A percentile compares a stretch with the other conserved stretches of the same genome.
Evolutionary conservation across 1,140 invertebrate genomes (phyloP).

Genomic region (Hetaerina americana): DNA sequence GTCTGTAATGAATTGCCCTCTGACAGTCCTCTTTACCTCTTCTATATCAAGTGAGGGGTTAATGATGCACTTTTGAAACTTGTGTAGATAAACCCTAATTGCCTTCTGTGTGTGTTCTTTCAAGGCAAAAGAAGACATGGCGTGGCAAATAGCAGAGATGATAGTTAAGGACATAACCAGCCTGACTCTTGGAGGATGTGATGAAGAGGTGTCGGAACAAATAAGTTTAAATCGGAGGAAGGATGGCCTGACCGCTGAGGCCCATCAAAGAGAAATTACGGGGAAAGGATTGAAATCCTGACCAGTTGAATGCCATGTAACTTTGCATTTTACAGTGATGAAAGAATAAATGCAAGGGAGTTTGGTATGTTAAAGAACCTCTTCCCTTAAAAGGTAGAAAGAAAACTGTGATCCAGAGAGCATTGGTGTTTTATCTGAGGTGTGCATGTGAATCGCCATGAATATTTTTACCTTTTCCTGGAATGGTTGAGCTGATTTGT

Average conservation of each 20-base stretch:
- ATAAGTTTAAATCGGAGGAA: not conserved
- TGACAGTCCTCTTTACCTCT: not conserved
- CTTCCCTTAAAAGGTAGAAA: too few species aligned
- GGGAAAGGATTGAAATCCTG: not conserved
- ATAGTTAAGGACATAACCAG: conserved; percentile 84
- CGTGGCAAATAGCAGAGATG: conserved; percentile 89
- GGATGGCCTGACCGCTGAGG: not conserved
- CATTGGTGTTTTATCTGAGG: too few species aligned
- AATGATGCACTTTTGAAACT: not conserved
- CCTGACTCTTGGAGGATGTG: conserved; percentile 47
- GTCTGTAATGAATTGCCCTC: too few species aligned
- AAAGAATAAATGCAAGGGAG: too few species aligned
- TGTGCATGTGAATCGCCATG: too few species aligned
- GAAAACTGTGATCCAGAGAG: too few species aligned
- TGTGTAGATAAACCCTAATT: not conserved
- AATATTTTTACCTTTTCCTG: too few species aligned
- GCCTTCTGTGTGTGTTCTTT: conserved; percentile 8
- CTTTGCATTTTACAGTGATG: too few species aligned
- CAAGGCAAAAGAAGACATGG: conserved; percentile 82
- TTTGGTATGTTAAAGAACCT: too few species aligned
- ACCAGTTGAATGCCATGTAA: too few species aligned
- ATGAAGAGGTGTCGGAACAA: not conserved
- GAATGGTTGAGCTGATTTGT: too few species aligned
- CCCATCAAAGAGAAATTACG: not conserved
- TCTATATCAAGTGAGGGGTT: not conserved